phyloP scores from a whole-genome alignment of 2,888 invertebrate species.

The Caenorhabditis sp. region DNA sequence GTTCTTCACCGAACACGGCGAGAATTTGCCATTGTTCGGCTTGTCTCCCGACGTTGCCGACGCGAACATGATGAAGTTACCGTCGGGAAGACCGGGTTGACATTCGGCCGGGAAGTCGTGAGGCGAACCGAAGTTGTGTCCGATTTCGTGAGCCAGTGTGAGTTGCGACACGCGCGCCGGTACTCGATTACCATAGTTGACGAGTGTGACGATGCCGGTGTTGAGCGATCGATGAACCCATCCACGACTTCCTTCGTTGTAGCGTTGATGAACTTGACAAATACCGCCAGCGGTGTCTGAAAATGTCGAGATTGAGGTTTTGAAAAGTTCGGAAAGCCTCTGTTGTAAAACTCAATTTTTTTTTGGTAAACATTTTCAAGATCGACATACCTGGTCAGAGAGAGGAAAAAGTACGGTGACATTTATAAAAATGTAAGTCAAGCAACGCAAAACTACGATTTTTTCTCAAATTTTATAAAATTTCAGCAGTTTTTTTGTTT shows the following conservation, averaged over 20 bases:
- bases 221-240: constrained; percentile 93
- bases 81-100: constrained; percentile 86
- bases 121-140: constrained; percentile 98
- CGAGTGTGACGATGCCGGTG: constrained; percentile 97
- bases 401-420: too few relatives aligned
- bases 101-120: constrained; percentile 75
- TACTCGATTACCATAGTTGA: constrained; percentile 93
- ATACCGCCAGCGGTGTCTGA: constrained; percentile 95
- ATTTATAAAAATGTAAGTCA: too few relatives aligned
- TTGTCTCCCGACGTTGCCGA: constrained; percentile 97
- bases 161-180: constrained; percentile 96
- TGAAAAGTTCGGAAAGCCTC: too few relatives aligned
- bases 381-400: too few relatives aligned
- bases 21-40: constrained; percentile 94
- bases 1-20: constrained; percentile 51
- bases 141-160: constrained; percentile 97
- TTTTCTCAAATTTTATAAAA: too few relatives aligned
- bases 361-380: too few relatives aligned
- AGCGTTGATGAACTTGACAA: constrained; percentile 93
- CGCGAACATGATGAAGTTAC: constrained; percentile 97
- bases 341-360: too few relatives aligned
- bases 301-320: constrained; percentile 40
- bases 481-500: too few relatives aligned
- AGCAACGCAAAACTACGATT: too few relatives aligned
- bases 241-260: constrained; percentile 87